Base-by-base conservation (phyloP, 2,797 vertebrate genomes). In the Parauchenoglanis punctatus region DNA sequence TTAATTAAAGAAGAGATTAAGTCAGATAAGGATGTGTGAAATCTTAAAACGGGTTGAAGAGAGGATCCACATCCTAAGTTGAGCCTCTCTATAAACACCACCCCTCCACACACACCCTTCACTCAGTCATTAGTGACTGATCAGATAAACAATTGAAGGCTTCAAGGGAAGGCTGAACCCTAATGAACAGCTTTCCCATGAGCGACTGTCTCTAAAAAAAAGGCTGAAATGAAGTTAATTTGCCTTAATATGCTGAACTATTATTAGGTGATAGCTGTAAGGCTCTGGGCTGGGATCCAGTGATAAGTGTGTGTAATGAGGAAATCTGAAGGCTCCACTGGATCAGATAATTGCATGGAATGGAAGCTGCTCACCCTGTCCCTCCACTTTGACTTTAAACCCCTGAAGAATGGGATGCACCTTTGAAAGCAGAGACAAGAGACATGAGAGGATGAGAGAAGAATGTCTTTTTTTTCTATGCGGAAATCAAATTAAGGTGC, bases 161-260 rank as follows among this genome's bases (percentile, higher is more conserved):
- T 87, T 88, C 85, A 46, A 89, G 89, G 90, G 89, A 90, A 92
- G 89, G 90, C 88, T 90, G 89, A 89, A 73, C 91, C 90, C 91
- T 88, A 87, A 92, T 93, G 89, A 93, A 90, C 85, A 54, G 88
- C 92, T 92, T 92, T 91, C 92, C 92, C 91, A 91, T 81, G 89
- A 90, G 92, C 91, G 87, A 85, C 83, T 87, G 46, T 86, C 89
- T 90, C 61, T 35, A 77, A 85, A 84, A 90, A 49, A 49, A 49
- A 92, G 89, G 85, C 90, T 75, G 87, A 91, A 92, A 94, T 85
- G 89, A 88, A 90, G 90, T 93, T 91, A 92, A 85, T 91, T 92
- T 91, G 88, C 90, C 89, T 91, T 93, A 92, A 94, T 94, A 93
- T 92, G 92, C 84, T 65, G 87, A 86, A 91, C 91, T 93, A 93